Conservation (phyloP, 2,797 vertebrate species). For the Todus mexicanus region DNA sequence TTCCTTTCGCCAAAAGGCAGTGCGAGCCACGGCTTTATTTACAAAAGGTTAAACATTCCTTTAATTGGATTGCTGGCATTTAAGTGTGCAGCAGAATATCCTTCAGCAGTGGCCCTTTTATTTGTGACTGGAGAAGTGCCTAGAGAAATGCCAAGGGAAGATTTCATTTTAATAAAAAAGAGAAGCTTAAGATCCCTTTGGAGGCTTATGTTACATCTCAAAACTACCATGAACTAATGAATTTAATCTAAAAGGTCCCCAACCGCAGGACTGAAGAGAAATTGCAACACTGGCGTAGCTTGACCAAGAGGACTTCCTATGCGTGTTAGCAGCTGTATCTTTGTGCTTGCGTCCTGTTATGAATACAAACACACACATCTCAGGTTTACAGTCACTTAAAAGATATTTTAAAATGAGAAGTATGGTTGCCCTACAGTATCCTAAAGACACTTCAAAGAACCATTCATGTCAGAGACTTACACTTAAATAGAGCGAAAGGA, state of each 20-base stretch:
- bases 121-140: conserved; percentile 60
- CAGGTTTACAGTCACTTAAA: neutral
- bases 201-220: conserved; percentile 64
- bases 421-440: neutral
- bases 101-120: conserved; percentile 58
- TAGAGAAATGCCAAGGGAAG: conserved; percentile 69
- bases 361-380: neutral
- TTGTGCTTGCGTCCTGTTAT: neutral
- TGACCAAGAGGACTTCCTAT: neutral
- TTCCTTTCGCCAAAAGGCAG: conserved; percentile 31
- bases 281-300: neutral
- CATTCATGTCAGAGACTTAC: neutral
- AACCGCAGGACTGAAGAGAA: neutral
- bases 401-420: neutral
- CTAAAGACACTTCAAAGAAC: conserved; percentile 1
- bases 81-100: conserved; percentile 39
- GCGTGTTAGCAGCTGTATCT: neutral
- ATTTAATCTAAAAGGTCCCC: conserved; percentile 67
- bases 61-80: conserved; percentile 76
- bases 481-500: neutral
- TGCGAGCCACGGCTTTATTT: conserved; percentile 62
- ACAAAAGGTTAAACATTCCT: conserved; percentile 73
- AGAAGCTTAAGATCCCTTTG: conserved; percentile 54
- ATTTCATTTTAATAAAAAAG: conserved; percentile 72
- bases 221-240: conserved; percentile 65